phyloP scores from a whole-genome alignment of 2,113 vertebrate species.

The Globicephala melas region DNA sequence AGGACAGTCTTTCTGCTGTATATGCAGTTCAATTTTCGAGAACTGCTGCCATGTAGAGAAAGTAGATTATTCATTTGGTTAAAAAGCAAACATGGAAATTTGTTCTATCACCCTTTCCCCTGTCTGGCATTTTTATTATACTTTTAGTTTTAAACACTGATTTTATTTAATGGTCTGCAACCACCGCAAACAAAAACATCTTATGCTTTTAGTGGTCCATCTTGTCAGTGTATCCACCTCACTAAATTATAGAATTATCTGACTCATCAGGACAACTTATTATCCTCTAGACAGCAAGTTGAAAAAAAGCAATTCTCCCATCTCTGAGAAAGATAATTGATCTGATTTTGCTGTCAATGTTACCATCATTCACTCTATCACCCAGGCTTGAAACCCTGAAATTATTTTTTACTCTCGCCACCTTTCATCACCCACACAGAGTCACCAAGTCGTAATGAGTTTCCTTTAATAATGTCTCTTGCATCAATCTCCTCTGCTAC shows the following conservation, averaged over 20 bases:
- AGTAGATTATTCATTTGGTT: slow-evolving; percentile 29
- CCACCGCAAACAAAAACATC: slow-evolving; percentile 37
- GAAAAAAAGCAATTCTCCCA: slow-evolving; percentile 61
- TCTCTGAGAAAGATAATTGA: slow-evolving; percentile 66
- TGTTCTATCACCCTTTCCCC: slow-evolving; percentile 32
- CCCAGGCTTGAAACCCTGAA: slow-evolving; percentile 15
- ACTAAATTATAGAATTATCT: slow-evolving; percentile 67
- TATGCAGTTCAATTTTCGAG: neutral
- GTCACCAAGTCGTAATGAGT: slow-evolving; percentile 38
- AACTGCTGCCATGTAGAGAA: neutral
- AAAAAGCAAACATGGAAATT: slow-evolving; percentile 47
- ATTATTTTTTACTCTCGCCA: slow-evolving; percentile 41
- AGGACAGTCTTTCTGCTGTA: neutral
- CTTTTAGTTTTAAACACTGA: slow-evolving; percentile 43
- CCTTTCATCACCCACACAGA: slow-evolving; percentile 36
- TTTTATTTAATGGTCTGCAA: slow-evolving; percentile 56
- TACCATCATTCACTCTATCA: slow-evolving; percentile 43
- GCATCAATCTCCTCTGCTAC: neutral
- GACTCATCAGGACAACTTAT: slow-evolving; percentile 33
- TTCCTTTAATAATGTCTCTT: slow-evolving; percentile 54
- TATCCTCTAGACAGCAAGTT: slow-evolving; percentile 63
- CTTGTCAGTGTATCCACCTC: neutral
- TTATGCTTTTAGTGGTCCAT: slow-evolving; percentile 42
- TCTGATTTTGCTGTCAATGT: slow-evolving; percentile 53
- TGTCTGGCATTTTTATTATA: slow-evolving; percentile 52